Base-by-base conservation (phyloP, 1,140 invertebrate genomes). In the Chironomus tepperi region DNA sequence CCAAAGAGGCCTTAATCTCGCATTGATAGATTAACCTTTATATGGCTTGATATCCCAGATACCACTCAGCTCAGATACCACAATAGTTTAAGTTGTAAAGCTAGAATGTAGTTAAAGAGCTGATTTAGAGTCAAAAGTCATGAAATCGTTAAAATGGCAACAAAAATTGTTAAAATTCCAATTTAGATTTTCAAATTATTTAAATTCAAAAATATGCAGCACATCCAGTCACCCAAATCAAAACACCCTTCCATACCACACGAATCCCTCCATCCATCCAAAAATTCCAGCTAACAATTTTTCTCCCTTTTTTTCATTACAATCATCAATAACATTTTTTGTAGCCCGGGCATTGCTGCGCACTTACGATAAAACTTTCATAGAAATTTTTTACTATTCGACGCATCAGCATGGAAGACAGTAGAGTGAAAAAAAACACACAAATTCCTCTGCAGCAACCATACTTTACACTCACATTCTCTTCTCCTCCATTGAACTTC, bases 321-420 rank as follows among this genome's bases (percentile, higher is more conserved):
- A n/a, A n/a, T 10, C 12, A 34, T 34, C 24, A 34, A 34, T 34
- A 34, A 34, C 5, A 34, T 34, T 34, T 34, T 34, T 34, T 57
- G 47, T 70, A 18, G 16, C 65, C 65, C 65, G 19, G 65, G 65
- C 16, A 70, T 70, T 70, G 19, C 65, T 70, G 65, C 65, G 65
- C 65, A 70, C 16, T 70, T 19, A 10, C 10, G 16, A 10, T 19
- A 70, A n/a, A 70, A 70, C 3, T 70, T 70, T 21, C 16, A 19
- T 18, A 19, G 16, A 70, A 70, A 70, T 21, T 19, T 70, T 21
- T 18, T 9, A 18, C 65, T 70, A 70, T 21, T 70, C 18, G 65
- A 21, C 65, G 65, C 65, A 70, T 70, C 65, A 70, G 65, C 65
- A 70, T 57, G 47, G 47, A 57, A 57, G 12, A 57, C n/a, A 34